Evolutionary conservation across 2,113 vertebrate species (phyloP).

Genomic region (Nerophis lumbriciformis): DNA sequence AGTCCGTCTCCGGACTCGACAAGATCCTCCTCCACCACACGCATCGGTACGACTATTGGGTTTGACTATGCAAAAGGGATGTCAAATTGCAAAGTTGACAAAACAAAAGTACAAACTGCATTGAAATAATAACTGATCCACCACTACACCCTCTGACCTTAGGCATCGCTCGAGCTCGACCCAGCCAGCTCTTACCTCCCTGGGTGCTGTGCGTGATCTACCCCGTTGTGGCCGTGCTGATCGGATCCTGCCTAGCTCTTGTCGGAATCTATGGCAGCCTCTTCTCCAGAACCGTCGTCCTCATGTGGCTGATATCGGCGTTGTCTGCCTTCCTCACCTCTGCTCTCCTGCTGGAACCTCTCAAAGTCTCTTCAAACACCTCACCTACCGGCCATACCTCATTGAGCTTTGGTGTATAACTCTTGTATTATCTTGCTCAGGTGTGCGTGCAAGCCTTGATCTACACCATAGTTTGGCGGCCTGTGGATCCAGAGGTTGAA

Average conservation of each 20-base stretch:
- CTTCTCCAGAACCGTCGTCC: constrained; percentile 61
- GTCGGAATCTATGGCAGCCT: constrained; percentile 69
- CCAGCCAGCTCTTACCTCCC: constrained; percentile 59
- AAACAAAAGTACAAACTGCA: no score
- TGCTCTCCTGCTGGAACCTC: constrained; percentile 70
- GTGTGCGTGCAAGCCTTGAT: constrained; percentile 67
- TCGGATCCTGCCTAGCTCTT: constrained; percentile 60
- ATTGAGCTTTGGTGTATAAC: not conserved
- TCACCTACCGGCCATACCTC: not conserved
- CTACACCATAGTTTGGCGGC: constrained; percentile 57
- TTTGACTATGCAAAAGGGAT: not conserved
- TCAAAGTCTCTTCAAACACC: constrained; percentile 57
- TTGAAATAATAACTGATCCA: not conserved
- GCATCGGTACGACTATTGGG: constrained; percentile 61
- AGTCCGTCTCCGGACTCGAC: constrained; percentile 60
- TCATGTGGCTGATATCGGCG: constrained; percentile 72
- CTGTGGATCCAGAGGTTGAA: constrained; percentile 74
- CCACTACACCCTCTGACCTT: not conserved
- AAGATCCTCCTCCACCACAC: constrained; percentile 62
- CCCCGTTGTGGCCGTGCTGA: constrained; percentile 48
- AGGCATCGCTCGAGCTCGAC: constrained; percentile 65
- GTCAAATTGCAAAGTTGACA: no score
- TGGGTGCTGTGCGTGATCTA: constrained; percentile 63
- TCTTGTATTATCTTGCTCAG: constrained; percentile 37
- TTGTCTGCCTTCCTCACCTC: constrained; percentile 70